phyloP scores from a whole-genome alignment of 2,113 vertebrate genomes.

The Panthera leo region DNA sequence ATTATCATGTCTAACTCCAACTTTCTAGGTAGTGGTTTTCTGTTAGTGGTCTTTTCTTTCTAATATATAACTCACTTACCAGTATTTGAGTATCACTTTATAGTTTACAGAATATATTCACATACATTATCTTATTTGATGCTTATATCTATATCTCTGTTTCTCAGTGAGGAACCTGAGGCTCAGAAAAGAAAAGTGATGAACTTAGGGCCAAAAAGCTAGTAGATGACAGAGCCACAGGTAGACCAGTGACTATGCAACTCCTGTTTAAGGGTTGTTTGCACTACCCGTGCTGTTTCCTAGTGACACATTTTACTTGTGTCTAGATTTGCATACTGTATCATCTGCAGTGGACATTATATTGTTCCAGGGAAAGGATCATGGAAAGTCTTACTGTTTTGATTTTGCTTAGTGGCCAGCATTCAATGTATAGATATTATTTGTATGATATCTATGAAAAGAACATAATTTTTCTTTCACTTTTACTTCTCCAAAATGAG shows the following conservation, averaged over 20 bases:
- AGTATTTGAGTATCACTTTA: not conserved
- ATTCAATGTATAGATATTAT: constrained; percentile 1
- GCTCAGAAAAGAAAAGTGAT: not conserved
- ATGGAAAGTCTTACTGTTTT: not conserved
- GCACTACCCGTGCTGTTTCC: not conserved
- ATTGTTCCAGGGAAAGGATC: not conserved
- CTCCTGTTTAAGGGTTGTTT: not conserved
- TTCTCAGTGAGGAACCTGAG: not conserved
- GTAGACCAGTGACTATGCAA: not conserved
- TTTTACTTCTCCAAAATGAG: not conserved
- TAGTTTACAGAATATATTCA: not conserved
- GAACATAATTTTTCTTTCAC: not conserved
- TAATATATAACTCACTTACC: not conserved
- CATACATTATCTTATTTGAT: constrained; percentile 9
- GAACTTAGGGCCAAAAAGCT: not conserved
- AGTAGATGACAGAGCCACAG: not conserved
- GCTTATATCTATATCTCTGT: not conserved
- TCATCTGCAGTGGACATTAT: not conserved
- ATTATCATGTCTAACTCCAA: not conserved
- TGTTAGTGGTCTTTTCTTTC: not conserved
- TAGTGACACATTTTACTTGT: not conserved
- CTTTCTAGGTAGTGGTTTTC: not conserved
- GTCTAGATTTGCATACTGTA: not conserved
- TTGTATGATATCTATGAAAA: not conserved
- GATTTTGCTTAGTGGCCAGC: not conserved